These are phyloP conservation scores for Gymnoscopelus microlampas DNA, from an alignment of 2,797 vertebrate genomes.

Conservation along the genomic window DNA sequence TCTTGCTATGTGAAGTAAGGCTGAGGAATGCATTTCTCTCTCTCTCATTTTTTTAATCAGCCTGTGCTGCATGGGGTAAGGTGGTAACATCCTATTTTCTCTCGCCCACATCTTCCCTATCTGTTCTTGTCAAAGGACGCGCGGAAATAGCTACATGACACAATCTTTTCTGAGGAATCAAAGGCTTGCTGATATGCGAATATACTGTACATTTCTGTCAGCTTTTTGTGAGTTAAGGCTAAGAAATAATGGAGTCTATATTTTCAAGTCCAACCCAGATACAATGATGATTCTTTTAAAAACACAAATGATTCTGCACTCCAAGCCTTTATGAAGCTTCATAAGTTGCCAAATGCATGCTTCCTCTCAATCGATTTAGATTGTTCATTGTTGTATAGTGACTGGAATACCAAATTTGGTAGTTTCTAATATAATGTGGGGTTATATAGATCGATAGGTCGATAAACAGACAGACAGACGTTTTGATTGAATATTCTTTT, in stretches of 20 bases:
- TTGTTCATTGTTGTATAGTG: no score
- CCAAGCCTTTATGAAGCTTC: no score
- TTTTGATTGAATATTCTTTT: no score
- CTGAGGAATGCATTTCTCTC: conserved; percentile 2
- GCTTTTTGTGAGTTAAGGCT: not conserved
- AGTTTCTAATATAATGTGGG: no score
- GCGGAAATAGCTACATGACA: not conserved
- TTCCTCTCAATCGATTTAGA: no score
- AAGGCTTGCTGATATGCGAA: not conserved
- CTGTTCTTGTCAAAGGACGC: not conserved
- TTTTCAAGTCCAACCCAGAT: not conserved
- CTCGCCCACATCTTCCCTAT: not conserved
- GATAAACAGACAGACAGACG: no score
- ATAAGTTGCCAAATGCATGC: no score
- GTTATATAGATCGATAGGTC: no score
- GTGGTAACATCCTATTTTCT: not conserved
- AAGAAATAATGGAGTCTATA: not conserved
- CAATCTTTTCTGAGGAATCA: not conserved
- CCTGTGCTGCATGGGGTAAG: not conserved
- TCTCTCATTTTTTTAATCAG: conserved; percentile 11
- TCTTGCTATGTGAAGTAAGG: not conserved
- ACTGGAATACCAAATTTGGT: no score
- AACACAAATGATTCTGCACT: no score
- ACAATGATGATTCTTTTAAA: no score
- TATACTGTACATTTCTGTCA: not conserved